Evolutionary conservation across 2,888 invertebrate species (phyloP).

Genomic region (Tanytarsus gracilentus): DNA sequence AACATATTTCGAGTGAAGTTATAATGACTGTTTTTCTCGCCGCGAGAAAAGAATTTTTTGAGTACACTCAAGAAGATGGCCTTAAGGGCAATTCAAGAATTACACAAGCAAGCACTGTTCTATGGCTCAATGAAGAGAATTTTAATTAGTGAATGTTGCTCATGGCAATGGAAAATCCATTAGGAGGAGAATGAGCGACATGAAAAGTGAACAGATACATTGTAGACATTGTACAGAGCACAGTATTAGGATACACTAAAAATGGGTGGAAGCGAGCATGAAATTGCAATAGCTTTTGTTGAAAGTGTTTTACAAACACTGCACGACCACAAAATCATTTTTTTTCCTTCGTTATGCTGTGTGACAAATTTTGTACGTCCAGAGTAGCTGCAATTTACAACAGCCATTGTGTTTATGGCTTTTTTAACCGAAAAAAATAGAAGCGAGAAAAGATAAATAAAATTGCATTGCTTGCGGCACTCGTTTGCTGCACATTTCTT

Average conservation of each 20-base stretch:
- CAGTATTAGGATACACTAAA: background rate
- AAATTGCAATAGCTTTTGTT: background rate
- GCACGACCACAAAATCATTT: background rate
- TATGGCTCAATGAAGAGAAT: no score
- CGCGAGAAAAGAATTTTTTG: no score
- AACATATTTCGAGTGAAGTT: no score
- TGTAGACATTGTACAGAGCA: background rate
- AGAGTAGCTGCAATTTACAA: slow-evolving; percentile 3
- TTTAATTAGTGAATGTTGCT: background rate
- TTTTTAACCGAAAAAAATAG: background rate
- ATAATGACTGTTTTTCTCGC: no score
- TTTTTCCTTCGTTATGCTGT: background rate
- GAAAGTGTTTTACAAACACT: background rate
- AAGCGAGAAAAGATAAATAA: background rate
- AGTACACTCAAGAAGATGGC: no score
- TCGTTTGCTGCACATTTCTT: background rate
- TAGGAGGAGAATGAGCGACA: background rate
- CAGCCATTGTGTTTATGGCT: background rate
- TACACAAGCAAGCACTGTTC: background rate
- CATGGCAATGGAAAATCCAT: background rate
- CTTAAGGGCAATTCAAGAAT: background rate
- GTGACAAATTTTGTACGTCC: background rate
- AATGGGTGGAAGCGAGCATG: background rate
- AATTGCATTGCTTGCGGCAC: background rate
- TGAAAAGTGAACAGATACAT: background rate